Percentiles rank a stretch among this genome's conserved stretches.
These are phyloP conservation scores for Sinocyclocheilus maitianheensis DNA, from an alignment of 2,113 vertebrate genomes.

Conservation along the genomic window DNA sequence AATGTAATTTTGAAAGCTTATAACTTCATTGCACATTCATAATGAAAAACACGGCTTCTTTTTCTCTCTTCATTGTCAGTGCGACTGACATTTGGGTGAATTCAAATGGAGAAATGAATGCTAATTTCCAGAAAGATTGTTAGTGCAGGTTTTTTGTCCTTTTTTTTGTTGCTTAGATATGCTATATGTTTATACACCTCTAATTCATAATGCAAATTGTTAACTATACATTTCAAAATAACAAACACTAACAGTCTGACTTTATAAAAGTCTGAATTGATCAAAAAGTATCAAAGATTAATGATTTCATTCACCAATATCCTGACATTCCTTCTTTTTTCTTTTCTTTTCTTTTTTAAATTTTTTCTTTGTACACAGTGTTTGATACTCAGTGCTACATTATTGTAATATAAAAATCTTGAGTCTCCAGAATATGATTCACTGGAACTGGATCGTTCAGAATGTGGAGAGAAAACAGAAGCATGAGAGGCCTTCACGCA, in stretches of 20 bases:
- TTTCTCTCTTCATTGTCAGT: constrained; percentile 35
- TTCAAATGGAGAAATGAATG: constrained; percentile 49
- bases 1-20: constrained; percentile 71
- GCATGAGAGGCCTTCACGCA: constrained; percentile 48
- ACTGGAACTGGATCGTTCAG: constrained; percentile 69
- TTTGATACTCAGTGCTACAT: constrained; percentile 92
- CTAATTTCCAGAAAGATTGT: constrained; percentile 69
- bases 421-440: constrained; percentile 63
- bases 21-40: constrained; percentile 70
- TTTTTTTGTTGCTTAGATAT: constrained; percentile 65
- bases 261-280: constrained; percentile 76
- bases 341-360: constrained; percentile 49
- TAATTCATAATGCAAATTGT: constrained; percentile 67
- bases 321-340: constrained; percentile 76
- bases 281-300: constrained; percentile 73
- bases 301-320: constrained; percentile 59
- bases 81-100: constrained; percentile 30
- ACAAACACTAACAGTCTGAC: constrained; percentile 63
- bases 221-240: constrained; percentile 61
- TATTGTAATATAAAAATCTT: constrained; percentile 77
- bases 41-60: not conserved
- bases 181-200: constrained; percentile 68
- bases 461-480: constrained; percentile 65
- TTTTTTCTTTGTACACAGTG: constrained; percentile 77
- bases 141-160: constrained; percentile 71